phyloP scores from a whole-genome alignment of 1,140 invertebrate genomes.

The Drosophila rufa region DNA sequence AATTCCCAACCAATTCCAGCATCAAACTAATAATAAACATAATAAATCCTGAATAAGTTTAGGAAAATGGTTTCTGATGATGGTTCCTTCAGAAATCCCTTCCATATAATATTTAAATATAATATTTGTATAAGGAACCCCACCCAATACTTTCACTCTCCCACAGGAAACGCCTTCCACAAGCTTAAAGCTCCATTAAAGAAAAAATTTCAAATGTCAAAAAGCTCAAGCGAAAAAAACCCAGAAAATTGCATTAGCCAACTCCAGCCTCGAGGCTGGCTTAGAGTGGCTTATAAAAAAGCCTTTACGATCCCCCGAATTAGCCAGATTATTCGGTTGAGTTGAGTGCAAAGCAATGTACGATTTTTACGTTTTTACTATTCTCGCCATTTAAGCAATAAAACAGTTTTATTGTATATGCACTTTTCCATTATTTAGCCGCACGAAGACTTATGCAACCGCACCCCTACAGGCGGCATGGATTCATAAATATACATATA shows the following conservation, averaged over 20 bases:
- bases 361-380: conserved; percentile 40
- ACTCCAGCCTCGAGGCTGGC: conserved; percentile 20
- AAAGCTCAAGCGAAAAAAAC: neutral
- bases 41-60: too few relatives aligned
- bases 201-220: conserved; percentile 3
- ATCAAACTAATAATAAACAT: too few relatives aligned
- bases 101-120: neutral
- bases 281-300: conserved; percentile 30
- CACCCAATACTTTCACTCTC: conserved; percentile 7
- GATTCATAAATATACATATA: conserved; percentile 9
- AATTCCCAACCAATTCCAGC: neutral
- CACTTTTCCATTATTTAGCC: conserved; percentile 41
- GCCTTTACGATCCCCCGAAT: conserved; percentile 56
- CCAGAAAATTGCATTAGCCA: conserved; percentile 31
- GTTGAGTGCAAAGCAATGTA: conserved; percentile 75
- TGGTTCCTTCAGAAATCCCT: neutral
- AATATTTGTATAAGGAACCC: neutral
- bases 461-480: conserved; percentile 15
- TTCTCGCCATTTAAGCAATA: conserved; percentile 58
- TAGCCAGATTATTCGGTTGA: conserved; percentile 63
- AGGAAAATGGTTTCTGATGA: neutral
- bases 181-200: conserved; percentile 43
- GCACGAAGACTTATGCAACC: conserved; percentile 60
- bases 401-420: conserved; percentile 63
- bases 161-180: neutral